Conservation (phyloP, 2,888 invertebrate genomes). For the Agrochola lychnidis region DNA sequence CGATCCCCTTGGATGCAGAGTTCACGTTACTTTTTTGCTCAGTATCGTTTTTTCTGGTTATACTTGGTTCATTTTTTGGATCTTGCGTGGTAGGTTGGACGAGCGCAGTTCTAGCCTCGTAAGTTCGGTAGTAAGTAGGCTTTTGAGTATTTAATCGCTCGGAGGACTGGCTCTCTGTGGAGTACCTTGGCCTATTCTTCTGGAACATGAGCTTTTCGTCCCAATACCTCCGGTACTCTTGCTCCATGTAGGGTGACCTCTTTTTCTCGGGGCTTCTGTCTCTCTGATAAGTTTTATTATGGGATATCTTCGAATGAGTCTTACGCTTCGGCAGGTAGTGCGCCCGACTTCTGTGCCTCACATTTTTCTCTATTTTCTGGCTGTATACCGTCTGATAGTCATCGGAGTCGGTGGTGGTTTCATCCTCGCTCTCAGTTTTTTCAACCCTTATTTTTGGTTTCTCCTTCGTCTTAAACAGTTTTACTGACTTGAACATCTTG, state of each 20-base stretch:
- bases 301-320: slow-evolving; percentile 71
- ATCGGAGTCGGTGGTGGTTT: slow-evolving; percentile 74
- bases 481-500: slow-evolving; percentile 76
- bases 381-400: slow-evolving; percentile 81
- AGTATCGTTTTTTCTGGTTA: neutral
- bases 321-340: slow-evolving; percentile 55
- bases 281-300: slow-evolving; percentile 57
- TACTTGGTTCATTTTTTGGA: slow-evolving; percentile 3
- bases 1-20: slow-evolving; percentile 65
- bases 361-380: slow-evolving; percentile 64
- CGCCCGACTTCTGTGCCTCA: slow-evolving; percentile 38
- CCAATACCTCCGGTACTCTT: slow-evolving; percentile 81
- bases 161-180: slow-evolving; percentile 62
- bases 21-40: neutral
- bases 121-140: slow-evolving; percentile 69
- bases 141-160: slow-evolving; percentile 25
- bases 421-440: slow-evolving; percentile 58
- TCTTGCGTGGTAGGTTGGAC: slow-evolving; percentile 46
- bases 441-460: slow-evolving; percentile 46
- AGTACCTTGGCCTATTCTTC: slow-evolving; percentile 59
- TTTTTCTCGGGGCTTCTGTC: slow-evolving; percentile 66
- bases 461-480: slow-evolving; percentile 74
- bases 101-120: slow-evolving; percentile 74
- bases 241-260: slow-evolving; percentile 78
- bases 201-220: slow-evolving; percentile 77